phyloP scores from a whole-genome alignment of 2,888 invertebrate genomes.

The Hypena proboscidalis region DNA sequence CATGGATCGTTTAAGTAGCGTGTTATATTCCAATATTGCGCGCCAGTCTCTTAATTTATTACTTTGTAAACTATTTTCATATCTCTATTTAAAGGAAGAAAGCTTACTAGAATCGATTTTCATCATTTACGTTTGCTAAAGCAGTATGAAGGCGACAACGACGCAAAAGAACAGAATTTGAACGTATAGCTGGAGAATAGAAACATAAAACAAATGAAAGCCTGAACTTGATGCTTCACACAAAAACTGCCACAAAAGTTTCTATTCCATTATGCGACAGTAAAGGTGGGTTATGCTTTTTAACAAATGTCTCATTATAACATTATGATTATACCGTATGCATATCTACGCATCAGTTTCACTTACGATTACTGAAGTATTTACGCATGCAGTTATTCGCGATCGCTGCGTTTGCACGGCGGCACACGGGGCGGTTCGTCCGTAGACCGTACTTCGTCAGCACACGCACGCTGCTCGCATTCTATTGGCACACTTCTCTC shows the following conservation, averaged over 20 bases:
- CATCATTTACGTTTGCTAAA: too few species aligned
- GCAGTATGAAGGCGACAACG: too few species aligned
- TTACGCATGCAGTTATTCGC: conserved; percentile 67
- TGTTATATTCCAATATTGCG: conserved; percentile 12
- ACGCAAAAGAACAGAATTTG: too few species aligned
- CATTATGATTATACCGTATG: conserved; percentile 20
- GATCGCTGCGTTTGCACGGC: conserved; percentile 50
- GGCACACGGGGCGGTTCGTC: too few species aligned
- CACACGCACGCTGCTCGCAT: conserved; percentile 62
- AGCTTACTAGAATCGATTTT: too few species aligned
- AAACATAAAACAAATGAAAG: too few species aligned
- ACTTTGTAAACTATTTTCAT: background rate
- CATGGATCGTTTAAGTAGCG: conserved; percentile 12
- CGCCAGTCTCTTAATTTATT: background rate
- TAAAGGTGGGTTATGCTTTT: conserved; percentile 2
- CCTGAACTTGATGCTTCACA: too few species aligned
- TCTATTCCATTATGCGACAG: too few species aligned
- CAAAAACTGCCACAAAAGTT: too few species aligned
- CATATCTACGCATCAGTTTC: conserved; percentile 59
- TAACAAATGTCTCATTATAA: conserved; percentile 16
- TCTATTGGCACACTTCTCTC: conserved; percentile 73
- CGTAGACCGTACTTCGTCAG: conserved; percentile 34
- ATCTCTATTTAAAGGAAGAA: too few species aligned
- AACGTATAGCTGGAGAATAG: too few species aligned
- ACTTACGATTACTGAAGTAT: conserved; percentile 56